Base-by-base conservation (phyloP, 2,797 vertebrate genomes). In the Benthosema pterotum region DNA sequence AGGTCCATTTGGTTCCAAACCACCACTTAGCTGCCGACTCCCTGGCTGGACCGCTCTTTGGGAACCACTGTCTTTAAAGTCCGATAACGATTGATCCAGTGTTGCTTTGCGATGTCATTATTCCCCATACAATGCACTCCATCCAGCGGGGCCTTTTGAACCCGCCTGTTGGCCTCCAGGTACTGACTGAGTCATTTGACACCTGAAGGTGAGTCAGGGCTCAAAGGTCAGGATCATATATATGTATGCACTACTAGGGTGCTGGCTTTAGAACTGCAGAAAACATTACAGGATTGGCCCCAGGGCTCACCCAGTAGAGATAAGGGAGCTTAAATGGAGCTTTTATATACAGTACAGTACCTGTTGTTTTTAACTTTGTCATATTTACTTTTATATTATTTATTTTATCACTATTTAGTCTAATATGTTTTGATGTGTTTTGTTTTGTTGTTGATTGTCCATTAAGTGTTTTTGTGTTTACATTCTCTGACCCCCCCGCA, bases 151-250 rank as follows among this genome's bases (percentile, higher is more conserved):
- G 80, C 88, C 89, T 83, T 87, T 82, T 92, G 89, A 92, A 85
- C 88, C 87, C 56, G 64, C 89, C 87, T 77, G 84, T 89, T 91
- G 91, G 82, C 84, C 89, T 87, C 87, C 91, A 85, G 91, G 88
- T 91, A 89, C 88, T 86, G 88, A 87, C 69, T 54, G 63, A 86
- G 88, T 91, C 90, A 84, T 82, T 89, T 91, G 87, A 91, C 88
- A 87, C 79, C 68, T 89, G 82, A 90, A 94, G 92, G 93, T 94
- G 91, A 93, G 93, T 92, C 79, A 72, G 74, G 86, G 80, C 76
- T 83, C 75, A 78, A 46, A 81, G 78, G 82, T 82, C 71, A 80
- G 63, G 63, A 51, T 67, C 64, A 65, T 81, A 78, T 62, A 25
- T 25, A n/a, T n/a, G n/a, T n/a, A n/a, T n/a, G n/a, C n/a, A n/a